Percentiles rank a stretch among this genome's conserved stretches.
Conservation (phyloP, 2,113 vertebrate species). For the Myrmecophaga tridactyla region DNA sequence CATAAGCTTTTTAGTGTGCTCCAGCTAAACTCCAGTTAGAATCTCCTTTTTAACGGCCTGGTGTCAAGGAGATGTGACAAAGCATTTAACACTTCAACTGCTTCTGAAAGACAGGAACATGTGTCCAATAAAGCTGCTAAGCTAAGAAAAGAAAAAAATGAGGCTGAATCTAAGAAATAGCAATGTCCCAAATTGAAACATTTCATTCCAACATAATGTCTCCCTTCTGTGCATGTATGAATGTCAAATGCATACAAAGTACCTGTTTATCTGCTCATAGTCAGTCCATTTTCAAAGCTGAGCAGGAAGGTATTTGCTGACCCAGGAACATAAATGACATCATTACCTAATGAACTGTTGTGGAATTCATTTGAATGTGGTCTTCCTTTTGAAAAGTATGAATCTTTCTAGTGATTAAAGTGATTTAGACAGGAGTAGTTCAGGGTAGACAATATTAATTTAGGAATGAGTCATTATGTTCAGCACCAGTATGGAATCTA, state of each 20-base stretch:
- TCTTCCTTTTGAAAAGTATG: slow-evolving; percentile 72
- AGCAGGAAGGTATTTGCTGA: slow-evolving; percentile 74
- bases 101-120: slow-evolving; percentile 54
- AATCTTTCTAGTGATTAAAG: slow-evolving; percentile 79
- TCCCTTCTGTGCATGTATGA: slow-evolving; percentile 35
- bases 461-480: slow-evolving; percentile 84
- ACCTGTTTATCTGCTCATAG: slow-evolving; percentile 59
- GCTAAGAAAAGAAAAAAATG: background rate
- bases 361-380: slow-evolving; percentile 79
- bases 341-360: slow-evolving; percentile 80
- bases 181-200: background rate
- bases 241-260: slow-evolving; percentile 48
- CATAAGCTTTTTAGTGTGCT: background rate
- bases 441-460: slow-evolving; percentile 85
- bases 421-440: slow-evolving; percentile 81
- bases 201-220: slow-evolving; percentile 50
- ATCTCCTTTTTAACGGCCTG: background rate
- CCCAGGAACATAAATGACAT: slow-evolving; percentile 76
- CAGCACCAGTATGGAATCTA: slow-evolving; percentile 80
- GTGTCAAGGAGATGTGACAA: slow-evolving; percentile 40
- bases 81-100: slow-evolving; percentile 46
- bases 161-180: slow-evolving; percentile 35
- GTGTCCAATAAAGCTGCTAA: slow-evolving; percentile 58
- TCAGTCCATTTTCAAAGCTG: slow-evolving; percentile 65
- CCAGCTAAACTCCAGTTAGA: background rate